Base-by-base conservation (phyloP, 2,797 vertebrate species). In the Chelon auratus region DNA sequence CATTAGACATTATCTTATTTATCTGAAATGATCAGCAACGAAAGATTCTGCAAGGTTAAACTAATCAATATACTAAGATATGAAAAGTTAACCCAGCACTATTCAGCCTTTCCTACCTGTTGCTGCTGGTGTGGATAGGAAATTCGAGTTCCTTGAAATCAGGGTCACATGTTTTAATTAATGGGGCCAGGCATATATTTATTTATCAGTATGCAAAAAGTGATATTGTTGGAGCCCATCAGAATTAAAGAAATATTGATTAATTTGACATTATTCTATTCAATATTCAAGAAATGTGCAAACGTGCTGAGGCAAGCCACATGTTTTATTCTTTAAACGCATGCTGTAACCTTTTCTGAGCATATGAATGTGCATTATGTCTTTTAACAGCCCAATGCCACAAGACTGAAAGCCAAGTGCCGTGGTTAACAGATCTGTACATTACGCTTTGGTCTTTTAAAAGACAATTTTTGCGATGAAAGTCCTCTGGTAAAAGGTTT, bases 351-450 rank as follows among this genome's bases (percentile, higher is more conserved):
- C 26, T 75, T 63, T n/a, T 51, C n/a, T 26, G 26, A 55, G 43
- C 62, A 64, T 39, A 13, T 55, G 67, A 67, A 50, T 1, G 1
- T 17, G 2, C 17, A 14, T 72, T 15, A 30, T 45, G 13, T 26
- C 10, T 24, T 7, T 24, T 5, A 59, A 68, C 24, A 56, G 70
- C 45, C 77, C 73, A 64, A 69, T 59, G 48, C 20, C 17, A 37
- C 26, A 40, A n/a, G 52, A 66, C 43, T 68, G 63, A 80, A 78
- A 80, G 48, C 30, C 18, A 70, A 51, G 66, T n/a, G 51, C 40
- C 30, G 76, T 24, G 12, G 30, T 68, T 66, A 75, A 72, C 55
- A 67, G 42, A 76, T 36, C 61, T 72, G 59, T 30, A n/a, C 66
- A 52, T 60, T 33, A 33, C 57, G 59, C 64, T 75, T 56, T 14